phyloP scores from a whole-genome alignment of 2,888 invertebrate genomes.

The Cinara cedri region DNA sequence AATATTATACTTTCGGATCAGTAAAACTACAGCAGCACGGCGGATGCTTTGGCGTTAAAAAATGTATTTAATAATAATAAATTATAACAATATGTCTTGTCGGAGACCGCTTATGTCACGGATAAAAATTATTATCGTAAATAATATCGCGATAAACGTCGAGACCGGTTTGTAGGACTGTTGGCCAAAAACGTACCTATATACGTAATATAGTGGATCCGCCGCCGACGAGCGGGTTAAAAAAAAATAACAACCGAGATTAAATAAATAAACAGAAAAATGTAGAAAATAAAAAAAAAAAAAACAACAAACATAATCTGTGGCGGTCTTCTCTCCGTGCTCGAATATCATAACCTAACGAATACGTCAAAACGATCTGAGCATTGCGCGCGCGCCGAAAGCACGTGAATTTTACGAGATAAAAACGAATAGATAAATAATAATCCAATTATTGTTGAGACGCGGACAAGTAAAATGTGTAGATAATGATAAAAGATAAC shows the following conservation, averaged over 20 bases:
- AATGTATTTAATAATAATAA: slow-evolving; percentile 21
- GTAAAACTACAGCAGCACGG: too few relatives aligned
- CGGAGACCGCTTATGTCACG: slow-evolving; percentile 46
- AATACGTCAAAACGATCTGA: slow-evolving; percentile 21
- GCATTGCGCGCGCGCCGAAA: not conserved
- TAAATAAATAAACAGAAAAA: not conserved
- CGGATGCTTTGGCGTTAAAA: slow-evolving; percentile 10
- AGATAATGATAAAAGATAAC: too few relatives aligned
- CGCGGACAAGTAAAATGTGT: too few relatives aligned
- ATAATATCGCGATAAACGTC: slow-evolving; percentile 45
- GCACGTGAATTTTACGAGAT: not conserved
- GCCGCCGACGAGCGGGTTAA: slow-evolving; percentile 6
- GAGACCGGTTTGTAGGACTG: slow-evolving; percentile 39
- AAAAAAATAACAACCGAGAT: not conserved
- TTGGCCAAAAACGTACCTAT: slow-evolving; percentile 33
- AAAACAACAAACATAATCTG: slow-evolving; percentile 6
- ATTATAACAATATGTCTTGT: slow-evolving; percentile 44
- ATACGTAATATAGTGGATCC: too few relatives aligned
- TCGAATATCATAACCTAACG: not conserved
- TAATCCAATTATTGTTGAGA: too few relatives aligned
- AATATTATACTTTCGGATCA: not conserved
- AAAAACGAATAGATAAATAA: too few relatives aligned
- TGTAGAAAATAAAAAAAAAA: not conserved
- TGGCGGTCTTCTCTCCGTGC: not conserved
- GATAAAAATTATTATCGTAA: slow-evolving; percentile 40